phyloP scores from a whole-genome alignment of 2,888 invertebrate genomes.

The Nysson spinosus region DNA sequence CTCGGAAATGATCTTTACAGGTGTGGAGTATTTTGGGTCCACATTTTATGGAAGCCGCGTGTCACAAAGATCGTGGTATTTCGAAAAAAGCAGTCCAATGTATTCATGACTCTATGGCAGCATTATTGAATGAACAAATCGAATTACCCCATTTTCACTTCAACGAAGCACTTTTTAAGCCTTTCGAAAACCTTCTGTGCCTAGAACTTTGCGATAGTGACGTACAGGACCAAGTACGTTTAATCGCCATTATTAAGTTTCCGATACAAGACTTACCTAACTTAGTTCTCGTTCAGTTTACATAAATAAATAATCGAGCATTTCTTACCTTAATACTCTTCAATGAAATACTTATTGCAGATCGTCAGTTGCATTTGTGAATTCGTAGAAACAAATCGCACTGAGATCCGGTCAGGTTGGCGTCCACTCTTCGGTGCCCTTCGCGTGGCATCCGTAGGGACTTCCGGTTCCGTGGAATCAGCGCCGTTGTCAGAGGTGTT shows the following conservation, averaged over 20 bases:
- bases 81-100: conserved; percentile 95
- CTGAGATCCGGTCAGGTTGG: conserved; percentile 97
- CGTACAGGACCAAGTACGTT: conserved; percentile 83
- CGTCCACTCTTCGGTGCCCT: conserved; percentile 95
- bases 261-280: too few relatives aligned
- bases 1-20: conserved; percentile 34
- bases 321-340: neutral
- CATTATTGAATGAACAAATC: conserved; percentile 90
- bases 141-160: conserved; percentile 97
- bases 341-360: conserved; percentile 76
- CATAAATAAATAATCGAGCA: neutral
- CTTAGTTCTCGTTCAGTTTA: too few relatives aligned
- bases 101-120: conserved; percentile 94
- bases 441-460: conserved; percentile 86
- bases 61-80: conserved; percentile 91
- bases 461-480: conserved; percentile 83
- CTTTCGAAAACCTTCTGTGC: conserved; percentile 95
- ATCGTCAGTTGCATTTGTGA: conserved; percentile 97
- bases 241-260: too few relatives aligned
- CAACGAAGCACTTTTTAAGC: conserved; percentile 95
- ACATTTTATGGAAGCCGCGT: conserved; percentile 96
- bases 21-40: conserved; percentile 95
- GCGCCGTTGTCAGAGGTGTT: conserved; percentile 93
- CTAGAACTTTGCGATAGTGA: conserved; percentile 95
- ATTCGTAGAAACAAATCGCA: conserved; percentile 95